phyloP scores from a whole-genome alignment of 2,797 vertebrate species.

The Eulemur rubriventer region DNA sequence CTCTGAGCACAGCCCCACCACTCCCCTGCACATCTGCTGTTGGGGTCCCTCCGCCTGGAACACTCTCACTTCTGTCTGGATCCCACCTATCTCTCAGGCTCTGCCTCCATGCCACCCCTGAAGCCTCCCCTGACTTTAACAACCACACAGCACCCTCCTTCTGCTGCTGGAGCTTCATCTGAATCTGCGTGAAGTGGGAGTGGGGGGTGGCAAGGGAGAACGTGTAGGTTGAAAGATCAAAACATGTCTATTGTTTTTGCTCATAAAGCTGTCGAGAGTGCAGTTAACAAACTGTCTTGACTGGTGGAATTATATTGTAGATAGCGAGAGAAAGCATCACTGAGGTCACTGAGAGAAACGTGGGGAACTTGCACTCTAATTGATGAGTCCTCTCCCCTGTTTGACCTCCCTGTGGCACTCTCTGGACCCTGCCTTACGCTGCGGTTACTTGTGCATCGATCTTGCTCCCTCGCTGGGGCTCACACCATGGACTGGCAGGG shows the following conservation, averaged over 20 bases:
- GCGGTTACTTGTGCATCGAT: neutral
- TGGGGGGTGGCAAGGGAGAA: neutral
- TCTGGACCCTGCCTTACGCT: neutral
- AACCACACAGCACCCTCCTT: neutral
- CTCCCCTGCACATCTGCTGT: neutral
- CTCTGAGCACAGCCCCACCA: neutral
- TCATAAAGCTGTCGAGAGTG: neutral
- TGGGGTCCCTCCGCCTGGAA: no score
- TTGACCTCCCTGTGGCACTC: neutral
- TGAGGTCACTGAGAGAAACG: neutral
- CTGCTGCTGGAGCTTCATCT: neutral
- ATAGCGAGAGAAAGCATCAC: neutral
- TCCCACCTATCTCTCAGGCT: neutral
- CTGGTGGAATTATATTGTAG: neutral
- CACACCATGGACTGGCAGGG: neutral
- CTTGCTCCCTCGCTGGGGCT: neutral
- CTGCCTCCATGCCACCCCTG: neutral
- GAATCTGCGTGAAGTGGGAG: neutral
- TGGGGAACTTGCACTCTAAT: neutral
- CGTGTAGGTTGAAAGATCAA: neutral
- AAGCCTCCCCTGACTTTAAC: neutral
- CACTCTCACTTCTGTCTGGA: neutral
- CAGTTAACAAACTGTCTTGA: constrained; percentile 30
- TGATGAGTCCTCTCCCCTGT: neutral
- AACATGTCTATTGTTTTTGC: neutral